Conservation (phyloP, 2,888 invertebrate genomes). For the Ceriagrion tenellum region DNA sequence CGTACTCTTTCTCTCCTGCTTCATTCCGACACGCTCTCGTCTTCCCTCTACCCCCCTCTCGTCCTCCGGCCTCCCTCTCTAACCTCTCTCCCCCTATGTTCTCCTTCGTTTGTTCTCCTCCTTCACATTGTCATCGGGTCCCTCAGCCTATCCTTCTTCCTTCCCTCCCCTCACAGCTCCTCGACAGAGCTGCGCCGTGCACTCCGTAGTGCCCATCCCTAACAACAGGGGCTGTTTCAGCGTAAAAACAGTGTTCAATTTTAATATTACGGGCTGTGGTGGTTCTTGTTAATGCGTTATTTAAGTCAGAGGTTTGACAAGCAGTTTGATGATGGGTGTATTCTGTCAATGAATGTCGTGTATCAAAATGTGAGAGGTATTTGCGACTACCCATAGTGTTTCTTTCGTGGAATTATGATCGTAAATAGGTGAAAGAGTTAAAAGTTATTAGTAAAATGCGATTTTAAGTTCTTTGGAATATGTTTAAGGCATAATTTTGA, state of each 20-base stretch:
- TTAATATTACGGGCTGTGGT: not conserved
- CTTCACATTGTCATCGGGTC: not conserved
- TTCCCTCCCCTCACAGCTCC: not conserved
- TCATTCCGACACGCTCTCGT: conserved; percentile 28
- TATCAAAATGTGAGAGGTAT: too few relatives aligned
- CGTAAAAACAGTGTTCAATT: not conserved
- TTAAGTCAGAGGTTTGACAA: too few relatives aligned
- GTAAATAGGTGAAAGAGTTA: too few relatives aligned
- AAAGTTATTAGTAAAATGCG: too few relatives aligned
- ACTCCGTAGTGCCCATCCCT: not conserved
- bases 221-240: too few relatives aligned
- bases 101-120: not conserved
- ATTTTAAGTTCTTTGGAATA: too few relatives aligned
- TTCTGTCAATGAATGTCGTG: too few relatives aligned
- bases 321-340: too few relatives aligned
- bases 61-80: not conserved
- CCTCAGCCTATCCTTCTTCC: not conserved
- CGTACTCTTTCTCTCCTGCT: not conserved
- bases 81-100: not conserved
- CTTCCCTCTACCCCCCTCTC: not conserved
- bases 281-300: too few relatives aligned
- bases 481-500: too few relatives aligned
- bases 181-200: not conserved
- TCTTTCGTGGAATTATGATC: too few relatives aligned
- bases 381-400: too few relatives aligned